These are phyloP conservation scores for Heliconius erato DNA, from an alignment of 2,888 invertebrate genomes.

Conservation along the genomic window DNA sequence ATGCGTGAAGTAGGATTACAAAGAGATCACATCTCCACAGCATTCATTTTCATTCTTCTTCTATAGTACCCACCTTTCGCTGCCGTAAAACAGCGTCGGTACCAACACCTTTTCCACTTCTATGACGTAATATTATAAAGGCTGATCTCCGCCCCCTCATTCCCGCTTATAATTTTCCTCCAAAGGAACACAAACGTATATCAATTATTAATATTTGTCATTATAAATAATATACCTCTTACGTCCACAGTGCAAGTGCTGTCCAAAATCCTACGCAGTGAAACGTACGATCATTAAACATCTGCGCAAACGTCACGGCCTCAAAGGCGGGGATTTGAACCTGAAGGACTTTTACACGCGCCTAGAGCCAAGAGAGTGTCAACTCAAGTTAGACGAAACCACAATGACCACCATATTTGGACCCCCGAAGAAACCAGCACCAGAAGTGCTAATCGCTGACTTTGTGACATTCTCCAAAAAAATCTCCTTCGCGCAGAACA, in stretches of 20 bases:
- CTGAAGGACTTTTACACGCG: conserved; percentile 68
- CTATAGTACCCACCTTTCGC: no score
- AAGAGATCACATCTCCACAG: no score
- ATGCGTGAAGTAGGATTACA: no score
- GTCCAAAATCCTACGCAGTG: conserved; percentile 80
- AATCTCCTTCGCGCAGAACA: conserved; percentile 45
- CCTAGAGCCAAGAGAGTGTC: conserved; percentile 76
- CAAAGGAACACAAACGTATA: background rate
- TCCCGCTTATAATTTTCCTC: no score
- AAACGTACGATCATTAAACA: conserved; percentile 80
- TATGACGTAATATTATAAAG: no score
- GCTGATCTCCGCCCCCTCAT: no score
- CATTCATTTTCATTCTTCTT: no score
- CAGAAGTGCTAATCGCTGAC: conserved; percentile 63
- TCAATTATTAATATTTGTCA: background rate
- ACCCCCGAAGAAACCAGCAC: conserved; percentile 63
- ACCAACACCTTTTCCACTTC: no score
- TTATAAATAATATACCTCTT: background rate
- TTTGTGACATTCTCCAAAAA: conserved; percentile 63
- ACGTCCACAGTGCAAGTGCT: conserved; percentile 78
- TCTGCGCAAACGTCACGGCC: conserved; percentile 75
- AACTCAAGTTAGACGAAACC: conserved; percentile 72
- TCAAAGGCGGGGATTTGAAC: conserved; percentile 63
- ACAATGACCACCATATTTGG: conserved; percentile 76
- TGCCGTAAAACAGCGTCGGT: no score